These are phyloP conservation scores for Engraulis encrasicolus DNA, from an alignment of 2,113 vertebrate species.

Conservation along the genomic window DNA sequence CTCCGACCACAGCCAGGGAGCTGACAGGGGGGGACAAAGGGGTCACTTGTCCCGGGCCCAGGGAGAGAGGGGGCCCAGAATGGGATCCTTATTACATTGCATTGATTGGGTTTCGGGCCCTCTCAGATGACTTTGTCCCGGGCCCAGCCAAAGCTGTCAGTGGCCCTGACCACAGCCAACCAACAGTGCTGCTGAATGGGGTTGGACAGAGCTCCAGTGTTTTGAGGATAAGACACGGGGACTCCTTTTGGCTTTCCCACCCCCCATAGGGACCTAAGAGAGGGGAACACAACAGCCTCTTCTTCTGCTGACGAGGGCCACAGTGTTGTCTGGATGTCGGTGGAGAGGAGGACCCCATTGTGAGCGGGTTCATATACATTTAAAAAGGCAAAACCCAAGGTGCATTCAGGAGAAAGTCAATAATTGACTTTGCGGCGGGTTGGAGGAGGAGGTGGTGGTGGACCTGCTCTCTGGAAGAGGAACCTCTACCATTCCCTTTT, in stretches of 20 bases:
- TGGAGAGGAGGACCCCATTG: background rate
- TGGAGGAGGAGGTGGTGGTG: no score
- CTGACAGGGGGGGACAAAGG: no score
- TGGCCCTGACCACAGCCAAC: no score
- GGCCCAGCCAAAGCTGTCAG: no score
- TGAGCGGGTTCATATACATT: background rate
- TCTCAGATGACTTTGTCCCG: no score
- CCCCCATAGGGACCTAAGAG: background rate
- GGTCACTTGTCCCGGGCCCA: no score
- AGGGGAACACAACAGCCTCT: background rate
- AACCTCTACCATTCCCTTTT: background rate
- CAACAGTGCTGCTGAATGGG: background rate
- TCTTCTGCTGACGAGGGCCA: background rate
- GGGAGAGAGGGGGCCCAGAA: no score
- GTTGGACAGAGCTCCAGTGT: background rate
- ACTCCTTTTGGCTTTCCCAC: background rate
- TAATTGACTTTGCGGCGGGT: background rate
- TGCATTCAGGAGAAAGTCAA: background rate
- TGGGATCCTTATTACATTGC: no score
- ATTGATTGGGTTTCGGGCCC: no score
- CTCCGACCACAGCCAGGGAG: background rate
- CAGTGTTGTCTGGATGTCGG: background rate
- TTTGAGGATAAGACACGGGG: background rate
- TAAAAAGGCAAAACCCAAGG: background rate
- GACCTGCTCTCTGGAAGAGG: slow-evolving; percentile 9